These are phyloP conservation scores for Trichonephila inaurata DNA, from an alignment of 1,140 invertebrate genomes.

Conservation along the genomic window DNA sequence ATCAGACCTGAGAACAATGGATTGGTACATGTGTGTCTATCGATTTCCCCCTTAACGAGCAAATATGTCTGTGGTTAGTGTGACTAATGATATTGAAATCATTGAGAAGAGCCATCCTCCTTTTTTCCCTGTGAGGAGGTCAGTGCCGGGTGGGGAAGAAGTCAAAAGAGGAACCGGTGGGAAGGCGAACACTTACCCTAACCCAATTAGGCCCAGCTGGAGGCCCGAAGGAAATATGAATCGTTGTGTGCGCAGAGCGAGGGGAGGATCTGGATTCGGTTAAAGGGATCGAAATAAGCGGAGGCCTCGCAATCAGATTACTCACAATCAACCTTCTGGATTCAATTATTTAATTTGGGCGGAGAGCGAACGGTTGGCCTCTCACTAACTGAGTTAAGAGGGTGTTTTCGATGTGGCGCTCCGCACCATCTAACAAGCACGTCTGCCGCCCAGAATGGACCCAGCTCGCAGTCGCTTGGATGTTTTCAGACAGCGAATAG, in stretches of 20 bases:
- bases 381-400: constrained; percentile 61
- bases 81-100: too few species aligned
- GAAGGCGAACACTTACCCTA: not conserved
- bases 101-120: not conserved
- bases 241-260: not conserved
- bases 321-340: constrained; percentile 66
- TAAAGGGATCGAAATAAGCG: constrained; percentile 27
- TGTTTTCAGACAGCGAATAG: not conserved
- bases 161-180: not conserved
- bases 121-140: not conserved
- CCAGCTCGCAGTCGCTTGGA: not conserved
- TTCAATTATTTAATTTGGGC: constrained; percentile 73
- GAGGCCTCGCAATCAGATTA: constrained; percentile 64
- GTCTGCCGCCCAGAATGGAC: not conserved
- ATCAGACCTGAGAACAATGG: too few species aligned
- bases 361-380: constrained; percentile 36
- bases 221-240: not conserved
- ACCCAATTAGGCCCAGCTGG: not conserved
- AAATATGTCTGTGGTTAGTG: too few species aligned
- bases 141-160: too few species aligned
- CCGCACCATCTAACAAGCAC: not conserved
- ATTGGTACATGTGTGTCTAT: too few species aligned
- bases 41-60: too few species aligned
- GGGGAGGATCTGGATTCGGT: too few species aligned
- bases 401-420: constrained; percentile 23